Conservation (phyloP, 2,797 vertebrate genomes). For the Caiman crocodilus region DNA sequence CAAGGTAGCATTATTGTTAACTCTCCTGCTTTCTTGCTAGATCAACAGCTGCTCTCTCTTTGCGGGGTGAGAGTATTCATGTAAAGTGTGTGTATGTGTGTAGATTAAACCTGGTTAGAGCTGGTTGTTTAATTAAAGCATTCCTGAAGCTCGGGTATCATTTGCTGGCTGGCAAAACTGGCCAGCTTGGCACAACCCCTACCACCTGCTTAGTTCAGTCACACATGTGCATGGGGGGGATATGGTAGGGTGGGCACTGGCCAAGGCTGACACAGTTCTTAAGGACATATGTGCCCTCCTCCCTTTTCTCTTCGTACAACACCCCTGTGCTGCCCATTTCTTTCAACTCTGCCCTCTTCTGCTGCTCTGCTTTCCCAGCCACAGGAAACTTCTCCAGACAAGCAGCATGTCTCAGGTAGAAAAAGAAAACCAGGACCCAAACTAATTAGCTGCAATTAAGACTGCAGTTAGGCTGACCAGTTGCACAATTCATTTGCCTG, state of each 20-base stretch:
- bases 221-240: background rate
- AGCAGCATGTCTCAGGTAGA: background rate
- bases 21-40: background rate
- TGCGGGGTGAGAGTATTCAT: background rate
- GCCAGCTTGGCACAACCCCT: too few relatives aligned
- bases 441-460: background rate
- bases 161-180: background rate
- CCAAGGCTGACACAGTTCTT: background rate
- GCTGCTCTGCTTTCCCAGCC: background rate
- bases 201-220: too few relatives aligned
- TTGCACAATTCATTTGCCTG: background rate
- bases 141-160: background rate
- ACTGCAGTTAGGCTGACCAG: background rate
- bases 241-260: background rate
- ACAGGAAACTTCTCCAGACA: rapidly evolving
- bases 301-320: background rate
- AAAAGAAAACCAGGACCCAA: background rate
- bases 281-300: background rate
- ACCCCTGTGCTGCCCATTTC: background rate
- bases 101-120: background rate
- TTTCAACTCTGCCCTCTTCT: background rate
- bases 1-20: background rate
- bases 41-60: background rate
- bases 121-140: background rate
- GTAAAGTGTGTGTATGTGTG: background rate